Base-by-base conservation (phyloP, 1,140 invertebrate species). In the Anagrus nilaparvatae region DNA sequence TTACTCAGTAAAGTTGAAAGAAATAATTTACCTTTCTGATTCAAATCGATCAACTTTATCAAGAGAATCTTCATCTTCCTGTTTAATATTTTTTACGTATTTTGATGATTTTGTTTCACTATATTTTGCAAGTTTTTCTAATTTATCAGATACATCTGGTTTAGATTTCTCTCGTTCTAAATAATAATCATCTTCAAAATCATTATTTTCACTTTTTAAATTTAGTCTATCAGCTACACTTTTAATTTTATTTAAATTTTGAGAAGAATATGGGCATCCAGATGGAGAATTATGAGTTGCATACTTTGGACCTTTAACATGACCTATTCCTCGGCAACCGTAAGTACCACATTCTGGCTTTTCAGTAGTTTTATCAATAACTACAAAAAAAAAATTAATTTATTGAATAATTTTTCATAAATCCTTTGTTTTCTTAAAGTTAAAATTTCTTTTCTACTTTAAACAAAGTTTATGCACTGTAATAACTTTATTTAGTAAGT, bases 261-360 rank as follows among this genome's bases (percentile, higher is more conserved):
- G 65, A 4, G 69, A 56, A 3, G 82, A 78, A 68, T 94, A 95
- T 1, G 91, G 91, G 69, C 91, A 96, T 18, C 84, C 79, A 53
- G 81, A 79, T 14, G 78, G 71, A 46, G 79, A 77, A 30, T 77
- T 76, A 67, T 94, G 90, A 21, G 77, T 82, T 32, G 78, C 72
- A 59, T 78, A 79, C 61, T 80, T 80, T 32, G 82, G 75, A 30
- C 85, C 85, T 53, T 77, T 77, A 25, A 78, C 71, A 54, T 89
- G 83, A 13, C 87, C 87, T 50, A 82, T 73, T 8, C 87, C 87
- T 43, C 79, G 74, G 54, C 87, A 91, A 2, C 86, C 85, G 16
- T 76, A 73, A 12, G 79, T 82, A 25, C 78, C 75, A 63, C 87
- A 91, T 53, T 77, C 73, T 3, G 75, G 64, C 18, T 58, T 57